Percentiles rank a stretch among this genome's conserved stretches.
Evolutionary conservation across 2,113 vertebrate genomes (phyloP).

Genomic region (Climacteris rufus): DNA sequence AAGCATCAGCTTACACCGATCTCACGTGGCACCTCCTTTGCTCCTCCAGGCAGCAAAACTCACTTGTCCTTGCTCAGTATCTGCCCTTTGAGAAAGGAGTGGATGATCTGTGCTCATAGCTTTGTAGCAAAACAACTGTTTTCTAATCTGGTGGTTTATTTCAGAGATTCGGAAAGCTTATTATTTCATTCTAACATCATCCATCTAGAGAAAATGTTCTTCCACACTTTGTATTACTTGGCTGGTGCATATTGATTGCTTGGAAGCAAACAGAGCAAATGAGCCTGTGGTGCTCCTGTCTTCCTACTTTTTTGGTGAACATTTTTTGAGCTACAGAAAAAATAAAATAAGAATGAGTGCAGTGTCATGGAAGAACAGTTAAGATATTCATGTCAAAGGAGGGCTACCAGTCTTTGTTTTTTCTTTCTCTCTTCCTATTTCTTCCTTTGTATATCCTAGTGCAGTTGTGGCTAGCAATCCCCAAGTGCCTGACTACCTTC

Average conservation of each 20-base stretch:
- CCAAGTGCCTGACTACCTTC: neutral
- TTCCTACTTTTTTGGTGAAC: neutral
- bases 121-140: neutral
- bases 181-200: neutral
- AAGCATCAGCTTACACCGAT: neutral
- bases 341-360: neutral
- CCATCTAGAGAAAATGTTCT: neutral
- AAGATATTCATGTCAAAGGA: neutral
- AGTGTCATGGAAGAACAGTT: neutral
- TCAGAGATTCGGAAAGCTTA: neutral
- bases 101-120: neutral
- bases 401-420: neutral
- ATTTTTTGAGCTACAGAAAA: neutral
- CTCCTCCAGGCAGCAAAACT: accelerated
- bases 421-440: neutral
- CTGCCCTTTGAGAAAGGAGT: neutral
- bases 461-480: neutral
- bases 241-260: neutral
- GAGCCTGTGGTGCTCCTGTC: neutral
- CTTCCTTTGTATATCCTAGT: neutral
- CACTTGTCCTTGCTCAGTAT: accelerated
- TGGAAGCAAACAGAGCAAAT: neutral
- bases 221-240: neutral
- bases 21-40: neutral
- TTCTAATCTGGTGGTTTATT: neutral